Percentiles rank a stretch among this genome's conserved stretches.
Evolutionary conservation across 2,888 invertebrate species (phyloP).

Genomic region (Eilema depressum): DNA sequence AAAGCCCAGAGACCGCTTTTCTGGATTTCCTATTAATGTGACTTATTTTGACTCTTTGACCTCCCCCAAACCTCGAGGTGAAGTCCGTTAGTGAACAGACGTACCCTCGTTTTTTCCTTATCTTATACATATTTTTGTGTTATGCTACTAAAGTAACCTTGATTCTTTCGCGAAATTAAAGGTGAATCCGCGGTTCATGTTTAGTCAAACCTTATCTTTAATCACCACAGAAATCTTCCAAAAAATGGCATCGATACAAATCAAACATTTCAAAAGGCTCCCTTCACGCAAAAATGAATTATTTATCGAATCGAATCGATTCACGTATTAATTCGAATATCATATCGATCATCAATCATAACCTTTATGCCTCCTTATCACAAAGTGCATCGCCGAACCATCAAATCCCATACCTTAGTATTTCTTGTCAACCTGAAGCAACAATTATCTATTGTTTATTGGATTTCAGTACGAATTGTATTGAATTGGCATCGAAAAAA

Average conservation of each 20-base stretch:
- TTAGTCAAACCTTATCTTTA: constrained; percentile 27
- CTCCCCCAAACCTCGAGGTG: too few species aligned
- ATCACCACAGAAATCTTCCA: constrained; percentile 50
- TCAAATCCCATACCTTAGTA: constrained; percentile 56
- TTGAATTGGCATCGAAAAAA: constrained; percentile 65
- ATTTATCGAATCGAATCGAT: constrained; percentile 73
- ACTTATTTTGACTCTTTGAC: too few species aligned
- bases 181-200: constrained; percentile 5
- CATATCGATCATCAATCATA: constrained; percentile 83
- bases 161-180: not conserved
- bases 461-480: constrained; percentile 62
- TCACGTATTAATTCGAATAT: constrained; percentile 79
- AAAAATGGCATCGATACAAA: constrained; percentile 65
- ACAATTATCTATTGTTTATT: constrained; percentile 76
- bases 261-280: constrained; percentile 63
- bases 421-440: constrained; percentile 62
- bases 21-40: too few species aligned
- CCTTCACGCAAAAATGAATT: constrained; percentile 75
- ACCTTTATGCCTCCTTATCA: constrained; percentile 74
- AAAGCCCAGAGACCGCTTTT: too few species aligned
- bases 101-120: too few species aligned
- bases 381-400: constrained; percentile 66
- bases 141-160: too few species aligned
- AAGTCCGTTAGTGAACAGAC: too few species aligned
- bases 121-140: too few species aligned